Percentiles rank a stretch among this genome's conserved stretches.
Conservation (phyloP, 2,113 vertebrate species). For the Apteryx owenii region DNA sequence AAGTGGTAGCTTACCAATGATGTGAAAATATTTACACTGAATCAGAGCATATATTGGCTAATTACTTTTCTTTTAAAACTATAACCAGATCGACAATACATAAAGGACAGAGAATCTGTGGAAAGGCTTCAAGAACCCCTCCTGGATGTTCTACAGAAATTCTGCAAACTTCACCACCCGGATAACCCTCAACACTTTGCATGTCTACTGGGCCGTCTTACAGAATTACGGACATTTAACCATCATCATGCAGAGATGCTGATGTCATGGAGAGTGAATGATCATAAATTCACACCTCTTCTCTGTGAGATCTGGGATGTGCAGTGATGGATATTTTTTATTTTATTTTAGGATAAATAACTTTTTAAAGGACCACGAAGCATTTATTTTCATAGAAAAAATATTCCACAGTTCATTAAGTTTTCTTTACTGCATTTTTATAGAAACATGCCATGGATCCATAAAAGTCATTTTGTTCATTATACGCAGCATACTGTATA, state of each 20-base stretch:
- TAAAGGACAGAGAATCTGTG: constrained; percentile 90
- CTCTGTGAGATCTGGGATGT: constrained; percentile 99
- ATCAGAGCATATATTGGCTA: background rate
- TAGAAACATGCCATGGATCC: background rate
- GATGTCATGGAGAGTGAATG: constrained; percentile 92
- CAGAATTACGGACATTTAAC: constrained; percentile 94
- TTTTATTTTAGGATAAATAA: background rate
- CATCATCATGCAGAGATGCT: constrained; percentile 96
- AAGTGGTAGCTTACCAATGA: background rate
- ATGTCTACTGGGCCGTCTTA: constrained; percentile 93
- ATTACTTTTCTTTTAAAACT: constrained; percentile 21
- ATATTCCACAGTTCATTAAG: background rate
- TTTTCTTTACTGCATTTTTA: constrained; percentile 61
- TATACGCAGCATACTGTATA: constrained; percentile 36
- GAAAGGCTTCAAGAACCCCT: constrained; percentile 94
- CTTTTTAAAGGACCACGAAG: constrained; percentile 27
- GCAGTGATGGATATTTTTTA: constrained; percentile 75
- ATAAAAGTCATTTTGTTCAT: background rate
- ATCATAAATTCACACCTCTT: constrained; percentile 97
- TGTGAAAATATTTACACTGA: background rate
- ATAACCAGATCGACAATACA: constrained; percentile 89
- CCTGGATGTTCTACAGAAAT: constrained; percentile 89
- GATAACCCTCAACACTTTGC: constrained; percentile 94
- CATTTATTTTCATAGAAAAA: background rate
- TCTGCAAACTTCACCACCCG: constrained; percentile 88